phyloP scores from a whole-genome alignment of 2,797 vertebrate genomes.

The Pantherophis vulpinus region DNA sequence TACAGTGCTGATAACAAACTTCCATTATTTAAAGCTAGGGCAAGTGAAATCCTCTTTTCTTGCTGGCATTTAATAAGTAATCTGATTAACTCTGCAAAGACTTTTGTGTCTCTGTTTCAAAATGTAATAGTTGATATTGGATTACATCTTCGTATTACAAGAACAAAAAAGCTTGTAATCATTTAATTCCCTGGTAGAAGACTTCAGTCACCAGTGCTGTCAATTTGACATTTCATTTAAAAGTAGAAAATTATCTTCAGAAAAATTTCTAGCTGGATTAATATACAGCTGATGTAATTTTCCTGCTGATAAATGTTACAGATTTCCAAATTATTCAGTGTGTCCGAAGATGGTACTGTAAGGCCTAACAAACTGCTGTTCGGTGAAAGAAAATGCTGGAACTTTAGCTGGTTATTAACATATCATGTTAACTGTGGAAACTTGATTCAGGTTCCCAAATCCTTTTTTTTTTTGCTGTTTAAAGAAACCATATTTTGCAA shows the following conservation, averaged over 20 bases:
- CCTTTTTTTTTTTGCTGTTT: background rate
- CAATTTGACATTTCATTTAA: conserved; percentile 11
- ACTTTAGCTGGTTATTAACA: background rate
- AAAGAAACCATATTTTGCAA: background rate
- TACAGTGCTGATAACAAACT: background rate
- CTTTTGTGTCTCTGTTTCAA: background rate
- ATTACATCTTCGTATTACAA: background rate
- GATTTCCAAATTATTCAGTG: background rate
- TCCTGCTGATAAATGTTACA: background rate
- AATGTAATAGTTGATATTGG: background rate
- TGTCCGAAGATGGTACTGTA: background rate
- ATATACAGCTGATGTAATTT: background rate
- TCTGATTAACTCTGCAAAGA: background rate
- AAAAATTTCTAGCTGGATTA: background rate
- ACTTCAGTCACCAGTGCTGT: background rate
- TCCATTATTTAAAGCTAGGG: background rate
- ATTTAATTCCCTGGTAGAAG: background rate
- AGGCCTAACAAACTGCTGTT: conserved; percentile 23
- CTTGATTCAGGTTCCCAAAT: background rate
- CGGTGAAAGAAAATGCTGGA: background rate
- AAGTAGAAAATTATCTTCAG: background rate
- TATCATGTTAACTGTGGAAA: background rate
- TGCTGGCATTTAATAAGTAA: background rate
- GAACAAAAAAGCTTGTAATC: background rate
- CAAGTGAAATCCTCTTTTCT: background rate